Evolutionary conservation across 2,888 invertebrate genomes (phyloP), one percentile per base, ranked within the genome.

Genomic region (Lasioglossum marginatum): DNA sequence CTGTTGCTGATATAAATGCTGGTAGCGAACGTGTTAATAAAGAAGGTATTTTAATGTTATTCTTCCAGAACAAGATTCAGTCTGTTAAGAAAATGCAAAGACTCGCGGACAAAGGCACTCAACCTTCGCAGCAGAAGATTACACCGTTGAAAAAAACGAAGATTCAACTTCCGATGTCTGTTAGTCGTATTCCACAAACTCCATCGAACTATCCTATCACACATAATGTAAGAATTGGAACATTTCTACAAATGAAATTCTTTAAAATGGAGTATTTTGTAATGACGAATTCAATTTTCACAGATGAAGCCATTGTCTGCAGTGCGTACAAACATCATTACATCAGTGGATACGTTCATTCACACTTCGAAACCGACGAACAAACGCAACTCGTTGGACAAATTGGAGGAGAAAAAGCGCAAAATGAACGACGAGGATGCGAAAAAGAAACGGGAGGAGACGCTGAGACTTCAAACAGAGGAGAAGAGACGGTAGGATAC

Each of bases 381-480:
- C 8, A 94, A 94, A 89, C 83, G 88, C 5, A 92, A 84, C 78
- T 93, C 93, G 16, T 52, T 82, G 4, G 95, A 95, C 14, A 94
- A 92, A 87, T 68, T 88, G 14, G 88, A 95, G 1, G 95, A 93
- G 0, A 96, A 96, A 45, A 94, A 84, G 72, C 93, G 93, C 5
- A 93, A 92, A 84, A 82, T 92, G 89, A 83, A 95, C 88, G 93
- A 94, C 63, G 96, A 96, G 80, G 96, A 96, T 79, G 96, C 96
- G 0, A 93, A 95, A 77, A 95, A 95, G 89, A 97, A 97, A 94
- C 96, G 96, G 78, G 97, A 97, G 40, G 97, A 96, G 4, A 90
- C 96, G 79, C 91, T 97, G 23, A 96, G 96, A 83, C 96, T 96
- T 14, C 96, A 96, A 93, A 95, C 95, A 5, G 97, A 97, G 87